These are phyloP conservation scores for Chrysina gloriosa DNA, from an alignment of 2,888 invertebrate species.

Conservation along the genomic window DNA sequence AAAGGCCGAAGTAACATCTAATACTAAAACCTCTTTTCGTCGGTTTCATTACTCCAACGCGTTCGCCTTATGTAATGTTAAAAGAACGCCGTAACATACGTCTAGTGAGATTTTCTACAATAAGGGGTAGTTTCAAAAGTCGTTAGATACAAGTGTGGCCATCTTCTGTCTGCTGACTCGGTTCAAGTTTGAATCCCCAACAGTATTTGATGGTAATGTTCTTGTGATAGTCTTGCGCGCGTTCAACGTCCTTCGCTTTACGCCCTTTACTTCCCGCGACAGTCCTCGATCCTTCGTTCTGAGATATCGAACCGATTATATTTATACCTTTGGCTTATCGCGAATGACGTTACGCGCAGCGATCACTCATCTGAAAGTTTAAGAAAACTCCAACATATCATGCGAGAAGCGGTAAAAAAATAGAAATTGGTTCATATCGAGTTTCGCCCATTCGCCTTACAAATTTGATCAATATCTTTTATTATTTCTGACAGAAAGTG, in stretches of 20 bases:
- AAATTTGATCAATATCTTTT: constrained; percentile 51
- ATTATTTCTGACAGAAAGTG: constrained; percentile 27
- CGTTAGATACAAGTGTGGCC: constrained; percentile 59
- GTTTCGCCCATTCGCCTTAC: constrained; percentile 50
- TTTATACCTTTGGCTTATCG: constrained; percentile 34
- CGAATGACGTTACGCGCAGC: constrained; percentile 32
- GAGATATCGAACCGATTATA: constrained; percentile 35
- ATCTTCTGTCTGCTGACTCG: constrained; percentile 53
- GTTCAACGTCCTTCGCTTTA: not conserved
- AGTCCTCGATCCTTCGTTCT: not conserved
- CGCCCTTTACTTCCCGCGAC: not conserved
- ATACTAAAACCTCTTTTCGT: not conserved
- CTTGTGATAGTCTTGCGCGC: constrained; percentile 40
- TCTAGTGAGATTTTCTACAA: constrained; percentile 50
- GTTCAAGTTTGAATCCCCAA: constrained; percentile 46
- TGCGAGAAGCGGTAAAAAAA: constrained; percentile 30
- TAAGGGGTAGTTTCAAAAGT: constrained; percentile 59
- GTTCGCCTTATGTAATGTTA: constrained; percentile 2
- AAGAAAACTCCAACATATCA: constrained; percentile 29
- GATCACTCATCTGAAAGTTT: constrained; percentile 15
- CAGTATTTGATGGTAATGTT: constrained; percentile 43
- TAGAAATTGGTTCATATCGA: constrained; percentile 52
- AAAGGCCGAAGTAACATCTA: too few species aligned
- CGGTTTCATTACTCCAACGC: constrained; percentile 5
- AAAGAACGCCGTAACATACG: constrained; percentile 39